Conservation (phyloP, 2,888 invertebrate species). For the Podabrus alpinus region DNA sequence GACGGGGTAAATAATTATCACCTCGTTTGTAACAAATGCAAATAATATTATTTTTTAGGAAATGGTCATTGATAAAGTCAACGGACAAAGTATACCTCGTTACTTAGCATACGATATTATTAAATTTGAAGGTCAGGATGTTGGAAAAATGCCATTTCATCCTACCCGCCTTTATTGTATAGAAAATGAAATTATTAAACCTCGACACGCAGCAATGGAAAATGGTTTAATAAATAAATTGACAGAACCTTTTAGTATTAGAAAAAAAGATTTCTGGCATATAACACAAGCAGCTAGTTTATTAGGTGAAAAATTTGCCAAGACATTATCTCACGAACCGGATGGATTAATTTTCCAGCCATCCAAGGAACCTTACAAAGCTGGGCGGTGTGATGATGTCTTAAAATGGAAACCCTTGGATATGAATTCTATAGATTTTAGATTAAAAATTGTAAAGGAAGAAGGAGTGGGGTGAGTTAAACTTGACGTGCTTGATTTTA, state of each 20-base stretch:
- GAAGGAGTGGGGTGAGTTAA: slow-evolving; percentile 70
- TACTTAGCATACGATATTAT: slow-evolving; percentile 96
- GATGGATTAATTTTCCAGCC: slow-evolving; percentile 99
- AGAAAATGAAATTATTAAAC: slow-evolving; percentile 70
- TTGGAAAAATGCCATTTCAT: slow-evolving; percentile 76
- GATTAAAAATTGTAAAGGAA: slow-evolving; percentile 77
- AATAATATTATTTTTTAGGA: slow-evolving; percentile 66
- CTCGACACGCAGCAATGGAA: slow-evolving; percentile 76
- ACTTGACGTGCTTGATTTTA: neutral
- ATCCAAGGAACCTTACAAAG: slow-evolving; percentile 77
- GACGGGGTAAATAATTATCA: slow-evolving; percentile 76
- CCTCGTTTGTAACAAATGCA: neutral
- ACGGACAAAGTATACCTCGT: slow-evolving; percentile 77
- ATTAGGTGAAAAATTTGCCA: slow-evolving; percentile 83
- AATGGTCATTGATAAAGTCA: slow-evolving; percentile 91
- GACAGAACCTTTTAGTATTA: slow-evolving; percentile 86
- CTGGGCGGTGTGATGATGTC: slow-evolving; percentile 82
- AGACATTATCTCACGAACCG: slow-evolving; percentile 87
- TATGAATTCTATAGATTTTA: slow-evolving; percentile 96
- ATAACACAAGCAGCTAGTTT: slow-evolving; percentile 71
- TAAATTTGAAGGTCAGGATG: slow-evolving; percentile 76
- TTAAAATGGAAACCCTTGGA: slow-evolving; percentile 97
- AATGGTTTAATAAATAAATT: slow-evolving; percentile 74
- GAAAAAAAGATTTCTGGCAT: slow-evolving; percentile 92
- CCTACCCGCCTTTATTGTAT: slow-evolving; percentile 79